Base-by-base conservation (phyloP, 2,888 invertebrate genomes). In the Caenorhabditis sp. region DNA sequence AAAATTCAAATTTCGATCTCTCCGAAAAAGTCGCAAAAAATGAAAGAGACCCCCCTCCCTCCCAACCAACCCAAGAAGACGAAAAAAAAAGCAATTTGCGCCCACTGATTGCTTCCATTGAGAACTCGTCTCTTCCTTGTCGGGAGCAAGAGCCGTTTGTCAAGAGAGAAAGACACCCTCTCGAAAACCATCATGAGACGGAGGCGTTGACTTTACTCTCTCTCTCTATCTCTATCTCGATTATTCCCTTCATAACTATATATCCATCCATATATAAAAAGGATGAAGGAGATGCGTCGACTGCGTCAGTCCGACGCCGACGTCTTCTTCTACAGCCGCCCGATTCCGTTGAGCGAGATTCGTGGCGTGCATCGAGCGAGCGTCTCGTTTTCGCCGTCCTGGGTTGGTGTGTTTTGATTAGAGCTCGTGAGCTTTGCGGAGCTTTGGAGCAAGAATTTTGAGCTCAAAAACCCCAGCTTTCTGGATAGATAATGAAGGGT, bases 251-350 rank as follows among this genome's bases (percentile, higher is more conserved):
- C 19, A 10, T 7, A 19, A n/a, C n/a, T 47, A n/a, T 19, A n/a
- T 31, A 22, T 19, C 0, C 12, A 10, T 38, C 2, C 12, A 38
- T 38, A 64, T 51, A 69, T 47, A 38, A 6, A n/a, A 26, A 26
- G 8, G 22, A 56, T 63, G 41, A 41, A 54, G n/a, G 38, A 61
- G 31, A 81, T 81, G 76, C 76, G 58, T 28, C 82, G 82, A 12
- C 38, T 82, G 72, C 82, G 82, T 59, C 82, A 82, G 44, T 82
- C 82, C 2, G 79, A 79, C 49, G 79, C 74, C 22, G 82, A 83
- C 51, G 74, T 83, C 26, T 83, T 74, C 58, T 83, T 83, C 69
- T 83, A 83, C 35, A 16, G 68, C 8, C 41, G 26, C 0, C 79
- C 82, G 24, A 79, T 83, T 64, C 82, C 82, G 7, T 59, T 83